Evolutionary conservation across 1,140 invertebrate genomes (phyloP).

Genomic region (Mya arenaria): DNA sequence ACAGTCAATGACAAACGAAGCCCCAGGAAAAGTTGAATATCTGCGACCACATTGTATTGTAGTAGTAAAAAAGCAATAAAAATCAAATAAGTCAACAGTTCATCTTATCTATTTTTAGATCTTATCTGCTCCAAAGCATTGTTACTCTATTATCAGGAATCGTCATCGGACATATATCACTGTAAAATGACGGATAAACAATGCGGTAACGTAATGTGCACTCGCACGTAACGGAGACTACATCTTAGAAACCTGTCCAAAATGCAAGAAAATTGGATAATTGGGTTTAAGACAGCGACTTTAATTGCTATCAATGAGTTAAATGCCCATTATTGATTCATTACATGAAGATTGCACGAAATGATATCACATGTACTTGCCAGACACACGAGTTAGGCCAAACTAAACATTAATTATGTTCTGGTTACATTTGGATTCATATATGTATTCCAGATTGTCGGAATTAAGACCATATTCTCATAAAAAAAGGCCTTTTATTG

Average conservation of each 20-base stretch:
- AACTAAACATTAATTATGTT: too few species aligned
- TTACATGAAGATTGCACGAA: too few species aligned
- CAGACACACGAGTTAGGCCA: too few species aligned
- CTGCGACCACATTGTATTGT: slow-evolving; percentile 5
- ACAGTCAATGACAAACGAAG: slow-evolving; percentile 23
- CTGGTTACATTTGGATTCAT: too few species aligned
- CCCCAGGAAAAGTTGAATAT: slow-evolving; percentile 25
- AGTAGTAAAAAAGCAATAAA: slow-evolving; percentile 53
- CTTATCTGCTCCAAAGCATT: slow-evolving; percentile 23
- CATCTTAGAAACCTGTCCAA: background rate
- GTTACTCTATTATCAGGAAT: slow-evolving; percentile 22
- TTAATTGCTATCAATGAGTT: slow-evolving; percentile 46
- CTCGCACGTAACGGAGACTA: background rate
- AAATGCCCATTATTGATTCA: slow-evolving; percentile 23
- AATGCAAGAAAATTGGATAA: background rate
- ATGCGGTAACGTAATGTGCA: slow-evolving; percentile 25
- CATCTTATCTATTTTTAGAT: slow-evolving; percentile 40
- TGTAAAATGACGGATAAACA: background rate
- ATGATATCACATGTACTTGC: too few species aligned
- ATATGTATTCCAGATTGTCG: too few species aligned
- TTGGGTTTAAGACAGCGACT: background rate
- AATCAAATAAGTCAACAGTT: slow-evolving; percentile 44
- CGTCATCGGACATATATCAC: slow-evolving; percentile 47
- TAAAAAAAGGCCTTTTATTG: too few species aligned
- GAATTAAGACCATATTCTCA: too few species aligned